A percentile compares a stretch with the other conserved stretches of the same genome.
These are phyloP conservation scores for Leptinotarsa defecta DNA, from an alignment of 1,140 invertebrate species.

Conservation along the genomic window DNA sequence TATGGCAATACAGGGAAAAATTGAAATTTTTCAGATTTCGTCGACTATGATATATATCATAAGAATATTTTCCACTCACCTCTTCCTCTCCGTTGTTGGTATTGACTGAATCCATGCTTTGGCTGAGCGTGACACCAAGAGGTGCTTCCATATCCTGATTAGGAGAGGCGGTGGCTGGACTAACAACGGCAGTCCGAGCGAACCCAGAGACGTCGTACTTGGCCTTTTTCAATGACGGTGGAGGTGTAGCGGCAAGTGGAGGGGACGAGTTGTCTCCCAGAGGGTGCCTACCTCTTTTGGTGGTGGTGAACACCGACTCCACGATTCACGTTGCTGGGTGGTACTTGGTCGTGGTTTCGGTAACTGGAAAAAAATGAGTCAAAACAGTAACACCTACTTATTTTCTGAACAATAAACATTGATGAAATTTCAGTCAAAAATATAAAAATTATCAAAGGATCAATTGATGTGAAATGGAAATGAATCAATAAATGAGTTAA, in stretches of 20 bases:
- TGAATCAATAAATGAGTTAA: too few species aligned
- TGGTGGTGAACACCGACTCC: slow-evolving; percentile 53
- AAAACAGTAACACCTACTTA: too few species aligned
- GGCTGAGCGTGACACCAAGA: slow-evolving; percentile 69
- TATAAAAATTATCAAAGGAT: too few species aligned
- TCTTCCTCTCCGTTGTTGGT: slow-evolving; percentile 89
- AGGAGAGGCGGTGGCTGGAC: slow-evolving; percentile 50
- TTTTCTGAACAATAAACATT: too few species aligned
- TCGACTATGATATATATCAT: too few species aligned
- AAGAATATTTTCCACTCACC: slow-evolving; percentile 62
- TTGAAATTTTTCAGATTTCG: too few species aligned
- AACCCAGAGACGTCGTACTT: slow-evolving; percentile 57
- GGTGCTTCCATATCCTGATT: slow-evolving; percentile 58
- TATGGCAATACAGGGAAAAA: too few species aligned
- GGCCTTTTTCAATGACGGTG: slow-evolving; percentile 61
- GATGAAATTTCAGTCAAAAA: too few species aligned
- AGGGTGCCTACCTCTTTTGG: slow-evolving; percentile 56
- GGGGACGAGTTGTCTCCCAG: slow-evolving; percentile 53
- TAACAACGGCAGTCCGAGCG: slow-evolving; percentile 41
- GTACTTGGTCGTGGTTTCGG: slow-evolving; percentile 9
- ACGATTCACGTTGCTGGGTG: slow-evolving; percentile 48
- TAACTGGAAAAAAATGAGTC: not conserved
- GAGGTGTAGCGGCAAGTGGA: slow-evolving; percentile 52
- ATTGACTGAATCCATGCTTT: slow-evolving; percentile 93
- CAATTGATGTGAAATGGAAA: too few species aligned